A percentile compares a stretch with the other conserved stretches of the same genome.
Conservation (phyloP, 2,113 vertebrate genomes). For the Capricornis sumatraensis region DNA sequence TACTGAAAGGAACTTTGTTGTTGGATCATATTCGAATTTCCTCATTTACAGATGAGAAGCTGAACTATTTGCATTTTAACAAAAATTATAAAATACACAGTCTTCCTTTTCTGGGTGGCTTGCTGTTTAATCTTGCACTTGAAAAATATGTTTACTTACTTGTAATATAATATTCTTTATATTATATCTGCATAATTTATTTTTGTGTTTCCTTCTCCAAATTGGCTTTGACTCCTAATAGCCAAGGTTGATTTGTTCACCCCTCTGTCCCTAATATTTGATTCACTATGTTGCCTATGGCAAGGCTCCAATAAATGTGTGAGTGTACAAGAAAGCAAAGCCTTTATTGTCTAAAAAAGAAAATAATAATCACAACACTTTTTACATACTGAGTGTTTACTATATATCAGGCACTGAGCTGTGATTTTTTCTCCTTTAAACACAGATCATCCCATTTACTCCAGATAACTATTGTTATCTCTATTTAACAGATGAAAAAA, state of each 20-base stretch:
- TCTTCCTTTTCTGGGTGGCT: not conserved
- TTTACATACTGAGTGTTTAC: not conserved
- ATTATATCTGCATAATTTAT: not conserved
- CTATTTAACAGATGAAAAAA: not conserved
- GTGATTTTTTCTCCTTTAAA: not conserved
- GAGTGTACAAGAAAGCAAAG: not conserved
- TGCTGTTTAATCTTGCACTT: not conserved
- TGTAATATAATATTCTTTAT: not conserved
- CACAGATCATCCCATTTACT: not conserved
- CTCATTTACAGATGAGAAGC: constrained; percentile 19
- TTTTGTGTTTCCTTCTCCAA: not conserved
- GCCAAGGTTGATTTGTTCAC: not conserved
- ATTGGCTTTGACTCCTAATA: not conserved
- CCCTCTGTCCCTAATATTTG: not conserved
- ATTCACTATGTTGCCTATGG: not conserved
- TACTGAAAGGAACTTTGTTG: not conserved
- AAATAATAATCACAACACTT: not conserved
- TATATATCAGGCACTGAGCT: not conserved
- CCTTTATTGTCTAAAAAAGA: not conserved
- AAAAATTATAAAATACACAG: not conserved
- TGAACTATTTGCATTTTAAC: not conserved
- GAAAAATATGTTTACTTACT: not conserved
- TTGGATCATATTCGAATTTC: not conserved
- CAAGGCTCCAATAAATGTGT: not conserved
- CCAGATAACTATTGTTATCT: not conserved